Percentiles rank a stretch among this genome's conserved stretches.
These are phyloP conservation scores for Pagrus major DNA, from an alignment of 2,113 vertebrate species.

Conservation along the genomic window DNA sequence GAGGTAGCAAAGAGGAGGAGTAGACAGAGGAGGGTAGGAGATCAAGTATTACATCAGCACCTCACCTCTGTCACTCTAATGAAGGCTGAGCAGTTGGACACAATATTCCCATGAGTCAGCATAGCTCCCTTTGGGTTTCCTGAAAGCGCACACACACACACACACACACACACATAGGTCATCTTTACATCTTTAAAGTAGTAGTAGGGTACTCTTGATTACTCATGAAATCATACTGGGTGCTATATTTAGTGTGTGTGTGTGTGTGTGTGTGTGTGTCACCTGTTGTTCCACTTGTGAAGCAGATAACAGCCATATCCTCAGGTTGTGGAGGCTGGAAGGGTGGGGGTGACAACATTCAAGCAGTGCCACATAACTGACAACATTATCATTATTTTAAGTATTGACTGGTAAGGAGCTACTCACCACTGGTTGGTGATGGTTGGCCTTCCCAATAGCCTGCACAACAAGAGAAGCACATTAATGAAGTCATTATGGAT, in stretches of 20 bases:
- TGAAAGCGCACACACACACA: constrained; percentile 65
- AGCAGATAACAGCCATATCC: constrained; percentile 85
- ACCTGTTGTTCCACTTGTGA: constrained; percentile 86
- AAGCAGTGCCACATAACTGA: not conserved
- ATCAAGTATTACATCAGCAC: not conserved
- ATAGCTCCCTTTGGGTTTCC: constrained; percentile 95
- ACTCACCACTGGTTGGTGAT: constrained; percentile 86
- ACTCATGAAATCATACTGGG: not conserved
- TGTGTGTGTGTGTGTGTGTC: not conserved
- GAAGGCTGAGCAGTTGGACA: constrained; percentile 90
- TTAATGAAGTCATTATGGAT: not conserved
- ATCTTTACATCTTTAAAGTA: not conserved
- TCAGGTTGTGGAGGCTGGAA: constrained; percentile 78
- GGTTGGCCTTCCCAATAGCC: constrained; percentile 86
- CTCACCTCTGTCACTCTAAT: constrained; percentile 89
- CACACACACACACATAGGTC: constrained; percentile 28
- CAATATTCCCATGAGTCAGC: constrained; percentile 91
- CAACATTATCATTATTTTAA: not conserved
- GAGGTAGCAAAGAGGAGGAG: too few species aligned
- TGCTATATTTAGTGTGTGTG: not conserved
- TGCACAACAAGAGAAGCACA: constrained; percentile 54
- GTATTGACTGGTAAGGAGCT: not conserved
- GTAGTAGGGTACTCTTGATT: too few species aligned
- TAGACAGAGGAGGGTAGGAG: not conserved
- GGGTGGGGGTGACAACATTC: not conserved